phyloP scores from a whole-genome alignment of 2,888 invertebrate genomes.

The Nomada ferruginata region DNA sequence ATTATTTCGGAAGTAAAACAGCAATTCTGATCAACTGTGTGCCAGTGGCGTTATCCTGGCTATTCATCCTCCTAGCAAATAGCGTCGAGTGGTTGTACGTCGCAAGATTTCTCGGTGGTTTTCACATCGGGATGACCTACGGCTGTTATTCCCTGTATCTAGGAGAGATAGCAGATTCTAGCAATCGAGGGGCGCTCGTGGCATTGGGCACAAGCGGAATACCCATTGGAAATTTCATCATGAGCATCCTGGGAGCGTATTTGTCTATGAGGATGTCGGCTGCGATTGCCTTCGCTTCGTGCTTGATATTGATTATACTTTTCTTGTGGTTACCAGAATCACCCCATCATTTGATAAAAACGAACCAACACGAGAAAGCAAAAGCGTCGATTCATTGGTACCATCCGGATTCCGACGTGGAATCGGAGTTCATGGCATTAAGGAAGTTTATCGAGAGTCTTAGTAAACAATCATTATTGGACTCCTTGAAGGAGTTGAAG shows the following conservation, averaged over 20 bases:
- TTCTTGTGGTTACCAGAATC: constrained; percentile 78
- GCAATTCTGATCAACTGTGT: constrained; percentile 66
- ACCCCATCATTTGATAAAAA: constrained; percentile 74
- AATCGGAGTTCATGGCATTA: constrained; percentile 69
- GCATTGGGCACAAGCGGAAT: constrained; percentile 74
- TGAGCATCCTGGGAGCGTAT: constrained; percentile 77
- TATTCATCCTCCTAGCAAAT: constrained; percentile 65
- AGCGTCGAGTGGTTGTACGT: constrained; percentile 71
- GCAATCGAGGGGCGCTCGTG: constrained; percentile 78
- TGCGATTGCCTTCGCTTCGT: constrained; percentile 66
- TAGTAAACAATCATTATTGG: constrained; percentile 36
- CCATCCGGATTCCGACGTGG: constrained; percentile 70
- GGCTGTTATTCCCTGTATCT: constrained; percentile 75
- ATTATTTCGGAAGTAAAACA: constrained; percentile 74
- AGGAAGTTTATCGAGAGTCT: constrained; percentile 71
- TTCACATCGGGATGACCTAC: constrained; percentile 71
- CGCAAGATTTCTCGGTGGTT: constrained; percentile 64
- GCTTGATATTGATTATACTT: constrained; percentile 65
- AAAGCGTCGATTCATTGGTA: constrained; percentile 75
- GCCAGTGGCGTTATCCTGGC: constrained; percentile 71
- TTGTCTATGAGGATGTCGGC: constrained; percentile 71
- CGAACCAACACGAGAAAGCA: constrained; percentile 67
- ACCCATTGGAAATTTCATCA: constrained; percentile 75
- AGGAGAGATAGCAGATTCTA: constrained; percentile 76
- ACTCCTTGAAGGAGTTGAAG: constrained; percentile 60